Evolutionary conservation across 2,797 vertebrate genomes (phyloP).

Genomic region (Crocodylus rhombifer): DNA sequence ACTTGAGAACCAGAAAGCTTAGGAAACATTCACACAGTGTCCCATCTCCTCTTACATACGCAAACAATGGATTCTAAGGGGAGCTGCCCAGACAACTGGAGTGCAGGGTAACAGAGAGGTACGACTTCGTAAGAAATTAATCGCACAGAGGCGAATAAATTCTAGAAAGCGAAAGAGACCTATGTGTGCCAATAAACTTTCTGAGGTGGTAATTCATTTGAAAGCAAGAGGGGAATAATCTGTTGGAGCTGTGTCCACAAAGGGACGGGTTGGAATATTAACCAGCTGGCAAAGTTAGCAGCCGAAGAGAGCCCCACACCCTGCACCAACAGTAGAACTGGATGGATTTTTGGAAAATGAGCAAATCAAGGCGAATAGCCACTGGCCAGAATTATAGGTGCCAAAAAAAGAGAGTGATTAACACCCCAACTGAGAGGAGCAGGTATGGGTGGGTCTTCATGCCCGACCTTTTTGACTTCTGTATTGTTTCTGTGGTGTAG

Average conservation of each 20-base stretch:
- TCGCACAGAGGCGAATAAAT: background rate
- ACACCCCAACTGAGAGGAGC: slow-evolving; percentile 28
- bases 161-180: slow-evolving; percentile 41
- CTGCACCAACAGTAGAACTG: slow-evolving; percentile 53
- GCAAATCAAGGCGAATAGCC: slow-evolving; percentile 53
- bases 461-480: slow-evolving; percentile 13
- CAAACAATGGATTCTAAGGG: background rate
- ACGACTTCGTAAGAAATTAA: background rate
- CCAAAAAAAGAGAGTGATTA: slow-evolving; percentile 56
- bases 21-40: background rate
- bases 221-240: slow-evolving; percentile 61
- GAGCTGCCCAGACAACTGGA: background rate
- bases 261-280: slow-evolving; percentile 47
- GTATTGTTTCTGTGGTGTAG: background rate
- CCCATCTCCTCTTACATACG: background rate
- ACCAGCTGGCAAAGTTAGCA: slow-evolving; percentile 47
- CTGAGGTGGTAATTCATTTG: slow-evolving; percentile 19
- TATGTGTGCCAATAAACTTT: background rate
- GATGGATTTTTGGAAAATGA: slow-evolving; percentile 60
- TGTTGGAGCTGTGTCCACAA: slow-evolving; percentile 50
- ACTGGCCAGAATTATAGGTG: slow-evolving; percentile 49
- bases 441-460: slow-evolving; percentile 21
- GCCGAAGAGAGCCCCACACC: slow-evolving; percentile 30
- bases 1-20: background rate
- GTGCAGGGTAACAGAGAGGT: background rate